phyloP scores from a whole-genome alignment of 2,888 invertebrate species.

The Xestoiulus laeticollis region DNA sequence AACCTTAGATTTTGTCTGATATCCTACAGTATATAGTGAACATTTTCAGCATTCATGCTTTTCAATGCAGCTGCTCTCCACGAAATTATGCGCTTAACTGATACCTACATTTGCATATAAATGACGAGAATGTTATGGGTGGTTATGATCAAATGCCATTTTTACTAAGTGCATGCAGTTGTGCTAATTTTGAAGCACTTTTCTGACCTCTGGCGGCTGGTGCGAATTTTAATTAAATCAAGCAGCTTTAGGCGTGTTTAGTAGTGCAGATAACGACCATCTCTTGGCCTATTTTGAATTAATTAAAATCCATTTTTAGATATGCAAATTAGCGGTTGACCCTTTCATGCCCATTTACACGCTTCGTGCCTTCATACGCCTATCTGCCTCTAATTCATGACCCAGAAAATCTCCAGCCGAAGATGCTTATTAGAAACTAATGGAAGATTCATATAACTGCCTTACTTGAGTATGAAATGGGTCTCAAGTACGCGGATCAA shows the following conservation, averaged over 20 bases:
- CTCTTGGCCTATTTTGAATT: constrained; percentile 10
- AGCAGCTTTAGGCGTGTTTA: background rate
- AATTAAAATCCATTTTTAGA: background rate
- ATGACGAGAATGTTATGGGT: background rate
- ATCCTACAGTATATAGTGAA: too few relatives aligned
- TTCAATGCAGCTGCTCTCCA: background rate
- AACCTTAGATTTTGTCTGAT: too few relatives aligned
- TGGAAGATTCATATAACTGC: too few relatives aligned
- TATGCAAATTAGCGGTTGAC: background rate
- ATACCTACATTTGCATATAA: background rate
- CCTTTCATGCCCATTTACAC: background rate
- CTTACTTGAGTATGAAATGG: background rate
- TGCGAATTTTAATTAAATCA: constrained; percentile 4
- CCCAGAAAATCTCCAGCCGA: background rate
- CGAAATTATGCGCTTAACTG: background rate
- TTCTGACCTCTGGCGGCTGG: background rate
- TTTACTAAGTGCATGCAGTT: background rate
- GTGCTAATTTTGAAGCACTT: background rate
- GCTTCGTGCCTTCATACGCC: background rate
- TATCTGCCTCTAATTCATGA: background rate
- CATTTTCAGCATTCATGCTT: too few relatives aligned
- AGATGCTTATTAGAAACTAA: too few relatives aligned
- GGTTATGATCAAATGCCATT: background rate
- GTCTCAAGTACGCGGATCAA: background rate
- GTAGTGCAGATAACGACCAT: background rate